Base-by-base conservation (phyloP, 2,113 vertebrate species). In the Mirza zaza region DNA sequence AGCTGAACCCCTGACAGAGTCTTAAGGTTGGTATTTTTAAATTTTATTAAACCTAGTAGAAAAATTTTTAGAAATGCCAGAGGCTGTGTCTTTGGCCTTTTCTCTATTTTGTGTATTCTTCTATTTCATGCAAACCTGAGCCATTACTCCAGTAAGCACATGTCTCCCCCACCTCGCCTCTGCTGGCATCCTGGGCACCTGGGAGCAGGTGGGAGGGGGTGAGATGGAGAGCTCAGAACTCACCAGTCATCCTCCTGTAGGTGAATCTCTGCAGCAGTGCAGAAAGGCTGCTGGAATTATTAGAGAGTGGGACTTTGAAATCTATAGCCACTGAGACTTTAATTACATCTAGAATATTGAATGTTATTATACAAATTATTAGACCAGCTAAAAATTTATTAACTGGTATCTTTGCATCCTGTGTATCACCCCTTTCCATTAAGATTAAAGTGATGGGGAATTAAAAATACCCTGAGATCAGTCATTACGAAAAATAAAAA, bases 141-240 rank as follows among this genome's bases (percentile, higher is more conserved):
- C 3, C 3, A 3, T 11, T 7, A 23, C 21, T 23, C 25, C 39
- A 9, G 65, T 8, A 6, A 61, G 29, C 23, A 6, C 29, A 1
- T 61, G 0, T 25, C 11, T 90, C 17, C 17, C 17, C 27, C 13
- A 0, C 7, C 2, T 4, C 29, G 13, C 23, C 0, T 75, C 42
- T 34, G 42, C 6, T 1, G 32, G 27, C 5, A 0, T 32, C 59
- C 10, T 2, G 7, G 18, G 42, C 18, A 65, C 13, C 0, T 3
- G 39, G 4, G 10, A 2, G 5, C 14, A 7, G 17, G 17, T 14
- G 23, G 27, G 27, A 32, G 42, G 76, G 1, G 27, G 27, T 4
- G 23, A 29, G 9, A 4, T 1, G 34, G 9, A 42, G 34, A 34
- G 6, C n/a, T n/a, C 8, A n/a, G 63, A 20, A 11, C 1, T 25